Conservation (phyloP, 2,113 vertebrate species). For the Oenanthe oenanthe region DNA sequence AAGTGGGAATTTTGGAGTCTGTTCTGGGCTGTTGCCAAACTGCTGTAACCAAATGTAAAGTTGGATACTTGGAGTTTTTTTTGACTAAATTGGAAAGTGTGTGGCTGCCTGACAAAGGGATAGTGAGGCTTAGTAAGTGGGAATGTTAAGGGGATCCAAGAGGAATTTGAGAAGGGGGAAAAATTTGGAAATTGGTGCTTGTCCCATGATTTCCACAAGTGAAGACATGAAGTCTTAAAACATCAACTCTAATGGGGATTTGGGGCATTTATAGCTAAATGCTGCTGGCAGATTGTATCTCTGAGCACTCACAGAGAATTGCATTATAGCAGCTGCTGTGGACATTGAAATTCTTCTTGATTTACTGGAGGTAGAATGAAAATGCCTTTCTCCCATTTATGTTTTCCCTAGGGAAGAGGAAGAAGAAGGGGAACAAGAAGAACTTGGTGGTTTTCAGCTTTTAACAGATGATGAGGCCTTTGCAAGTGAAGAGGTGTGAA, state of each 20-base stretch:
- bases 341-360: not conserved
- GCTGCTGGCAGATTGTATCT: not conserved
- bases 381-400: not conserved
- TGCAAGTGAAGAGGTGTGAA: conserved; percentile 81
- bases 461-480: conserved; percentile 83
- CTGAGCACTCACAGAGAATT: not conserved
- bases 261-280: not conserved
- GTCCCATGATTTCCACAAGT: not conserved
- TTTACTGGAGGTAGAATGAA: not conserved
- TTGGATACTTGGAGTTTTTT: not conserved
- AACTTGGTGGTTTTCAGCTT: conserved; percentile 87
- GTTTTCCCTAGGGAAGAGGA: conserved; percentile 73
- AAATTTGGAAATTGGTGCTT: not conserved
- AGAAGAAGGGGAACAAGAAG: conserved; percentile 82
- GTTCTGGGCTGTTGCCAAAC: not conserved
- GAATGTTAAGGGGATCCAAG: not conserved
- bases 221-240: not conserved
- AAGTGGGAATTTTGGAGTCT: not conserved
- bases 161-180: not conserved
- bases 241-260: not conserved
- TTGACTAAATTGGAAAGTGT: not conserved
- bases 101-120: not conserved
- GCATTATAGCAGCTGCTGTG: not conserved
- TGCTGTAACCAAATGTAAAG: not conserved
- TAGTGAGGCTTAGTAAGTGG: not conserved